A percentile compares a stretch with the other conserved stretches of the same genome.
Evolutionary conservation across 2,113 vertebrate species (phyloP).

Genomic region (Triplophysa rosa): DNA sequence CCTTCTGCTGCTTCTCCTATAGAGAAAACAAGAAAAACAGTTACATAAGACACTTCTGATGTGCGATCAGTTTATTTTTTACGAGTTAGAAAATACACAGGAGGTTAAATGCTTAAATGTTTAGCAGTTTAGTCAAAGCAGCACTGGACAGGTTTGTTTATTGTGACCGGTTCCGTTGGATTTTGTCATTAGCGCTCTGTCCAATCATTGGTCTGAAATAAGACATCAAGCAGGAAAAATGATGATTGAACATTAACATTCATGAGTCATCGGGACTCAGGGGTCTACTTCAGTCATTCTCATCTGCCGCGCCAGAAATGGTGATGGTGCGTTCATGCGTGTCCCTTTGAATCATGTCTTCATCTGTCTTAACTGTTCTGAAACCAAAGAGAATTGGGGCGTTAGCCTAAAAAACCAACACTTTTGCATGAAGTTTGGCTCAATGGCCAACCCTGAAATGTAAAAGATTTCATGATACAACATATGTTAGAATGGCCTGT

Average conservation of each 20-base stretch:
- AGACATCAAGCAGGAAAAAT: background rate
- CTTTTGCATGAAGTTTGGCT: background rate
- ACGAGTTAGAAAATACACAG: constrained; percentile 3
- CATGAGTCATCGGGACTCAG: background rate
- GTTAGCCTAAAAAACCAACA: constrained; percentile 22
- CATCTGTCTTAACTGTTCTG: constrained; percentile 72
- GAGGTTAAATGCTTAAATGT: constrained; percentile 31
- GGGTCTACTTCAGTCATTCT: constrained; percentile 68
- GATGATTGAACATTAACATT: background rate
- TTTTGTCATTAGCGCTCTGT: background rate
- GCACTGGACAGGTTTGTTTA: background rate
- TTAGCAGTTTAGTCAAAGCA: constrained; percentile 36
- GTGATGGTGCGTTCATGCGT: constrained; percentile 70
- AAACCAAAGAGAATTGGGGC: background rate
- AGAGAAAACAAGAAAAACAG: background rate
- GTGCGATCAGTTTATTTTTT: constrained; percentile 41
- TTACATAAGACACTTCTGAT: background rate
- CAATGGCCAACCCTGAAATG: too few species aligned
- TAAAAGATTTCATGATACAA: too few species aligned
- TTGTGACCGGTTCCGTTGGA: too few species aligned
- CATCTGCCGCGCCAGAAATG: constrained; percentile 73
- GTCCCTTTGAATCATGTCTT: constrained; percentile 66
- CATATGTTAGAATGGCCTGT: background rate
- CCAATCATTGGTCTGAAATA: background rate
- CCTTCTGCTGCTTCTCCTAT: too few species aligned